phyloP scores from a whole-genome alignment of 1,140 invertebrate species.

The Coenobita brevimanus region DNA sequence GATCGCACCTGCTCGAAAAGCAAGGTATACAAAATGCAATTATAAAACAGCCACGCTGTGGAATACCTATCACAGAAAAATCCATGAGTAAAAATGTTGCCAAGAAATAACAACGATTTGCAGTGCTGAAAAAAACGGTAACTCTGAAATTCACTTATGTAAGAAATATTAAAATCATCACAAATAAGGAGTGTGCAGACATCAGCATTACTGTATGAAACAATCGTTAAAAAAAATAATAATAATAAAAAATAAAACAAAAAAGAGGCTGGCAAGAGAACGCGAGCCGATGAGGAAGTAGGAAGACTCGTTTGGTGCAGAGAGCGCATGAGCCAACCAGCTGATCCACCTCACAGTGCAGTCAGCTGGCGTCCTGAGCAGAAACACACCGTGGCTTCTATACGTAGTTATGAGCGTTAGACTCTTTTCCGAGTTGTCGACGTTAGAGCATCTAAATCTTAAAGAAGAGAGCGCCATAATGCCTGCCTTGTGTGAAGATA shows the following conservation, averaged over 20 bases:
- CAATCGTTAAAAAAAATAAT: background rate
- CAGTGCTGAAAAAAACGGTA: no score
- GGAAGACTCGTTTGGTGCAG: background rate
- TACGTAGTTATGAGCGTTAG: conserved; percentile 62
- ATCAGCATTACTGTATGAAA: no score
- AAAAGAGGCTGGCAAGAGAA: background rate
- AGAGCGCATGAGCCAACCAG: conserved; percentile 24
- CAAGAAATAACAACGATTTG: no score
- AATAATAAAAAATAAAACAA: background rate
- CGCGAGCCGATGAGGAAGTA: background rate
- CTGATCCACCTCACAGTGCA: conserved; percentile 31
- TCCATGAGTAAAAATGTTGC: no score
- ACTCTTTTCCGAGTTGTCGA: conserved; percentile 63
- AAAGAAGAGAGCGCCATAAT: conserved; percentile 56
- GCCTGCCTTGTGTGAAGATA: conserved; percentile 69
- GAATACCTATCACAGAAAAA: no score
- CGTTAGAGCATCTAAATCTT: conserved; percentile 61
- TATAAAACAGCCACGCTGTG: no score
- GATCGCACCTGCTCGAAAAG: no score
- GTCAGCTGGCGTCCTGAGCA: conserved; percentile 10
- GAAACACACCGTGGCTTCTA: conserved; percentile 16
- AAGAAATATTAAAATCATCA: no score
- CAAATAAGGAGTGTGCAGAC: no score
- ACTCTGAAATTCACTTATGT: no score
- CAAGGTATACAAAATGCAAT: no score